phyloP scores from a whole-genome alignment of 2,113 vertebrate genomes.

The rabbit (Oryctolagus cuniculus) region mOryCun1.1 NC_091435.1:16515501-16516000 shows the following conservation, averaged over 20 bases:
- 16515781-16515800: not conserved
- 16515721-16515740: too few species aligned
- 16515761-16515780: not conserved
- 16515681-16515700: not conserved
- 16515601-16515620: not conserved
- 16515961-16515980: too few species aligned
- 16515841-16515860: too few species aligned
- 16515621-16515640: not conserved
- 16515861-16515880: not conserved
- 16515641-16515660: not conserved
- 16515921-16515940: too few species aligned
- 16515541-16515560: too few species aligned
- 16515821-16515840: not conserved
- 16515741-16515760: not conserved
- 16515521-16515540: too few species aligned
- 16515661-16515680: not conserved
- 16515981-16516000: too few species aligned
- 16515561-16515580: not conserved
- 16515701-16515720: too few species aligned
- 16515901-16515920: too few species aligned
- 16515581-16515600: not conserved
- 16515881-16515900: too few species aligned
- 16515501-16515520: too few species aligned
- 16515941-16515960: too few species aligned
- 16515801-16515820: not conserved